These are phyloP conservation scores for Agrotis ipsilon DNA, from an alignment of 2,888 invertebrate genomes.

Conservation along the genomic window DNA sequence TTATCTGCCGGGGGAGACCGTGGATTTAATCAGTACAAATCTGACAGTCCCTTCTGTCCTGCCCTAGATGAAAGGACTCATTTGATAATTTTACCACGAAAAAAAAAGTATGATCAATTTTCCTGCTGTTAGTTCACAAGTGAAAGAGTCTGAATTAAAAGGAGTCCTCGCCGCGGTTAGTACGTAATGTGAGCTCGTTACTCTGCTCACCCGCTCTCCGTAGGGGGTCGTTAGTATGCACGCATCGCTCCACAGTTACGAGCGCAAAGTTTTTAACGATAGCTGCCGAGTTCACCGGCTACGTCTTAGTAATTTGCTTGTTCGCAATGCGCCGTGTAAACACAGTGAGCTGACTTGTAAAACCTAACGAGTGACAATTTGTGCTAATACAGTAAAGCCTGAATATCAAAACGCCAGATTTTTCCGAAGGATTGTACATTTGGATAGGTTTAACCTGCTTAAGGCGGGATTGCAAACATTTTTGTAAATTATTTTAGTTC, in stretches of 20 bases:
- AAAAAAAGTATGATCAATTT: neutral
- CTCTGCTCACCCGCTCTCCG: neutral
- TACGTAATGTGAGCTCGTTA: neutral
- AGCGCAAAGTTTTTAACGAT: slow-evolving; percentile 51
- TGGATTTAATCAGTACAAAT: too few relatives aligned
- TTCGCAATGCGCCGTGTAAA: slow-evolving; percentile 25
- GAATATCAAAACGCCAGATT: neutral
- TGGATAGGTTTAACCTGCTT: too few relatives aligned
- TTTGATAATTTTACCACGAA: too few relatives aligned
- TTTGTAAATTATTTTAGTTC: too few relatives aligned
- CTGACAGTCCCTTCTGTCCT: too few relatives aligned
- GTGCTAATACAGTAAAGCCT: neutral
- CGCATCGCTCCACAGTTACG: slow-evolving; percentile 38
- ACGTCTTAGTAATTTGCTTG: slow-evolving; percentile 32
- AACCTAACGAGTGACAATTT: neutral
- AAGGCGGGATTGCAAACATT: too few relatives aligned
- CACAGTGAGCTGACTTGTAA: neutral
- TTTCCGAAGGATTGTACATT: neutral
- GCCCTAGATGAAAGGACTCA: too few relatives aligned
- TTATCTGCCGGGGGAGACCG: too few relatives aligned
- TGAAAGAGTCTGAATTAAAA: slow-evolving; percentile 10
- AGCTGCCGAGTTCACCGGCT: slow-evolving; percentile 27
- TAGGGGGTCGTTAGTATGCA: slow-evolving; percentile 32
- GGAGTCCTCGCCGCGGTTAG: neutral
- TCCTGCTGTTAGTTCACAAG: slow-evolving; percentile 4